Evolutionary conservation across 2,797 vertebrate species (phyloP), one percentile per base, ranked within the genome.

Genomic region (Acanthopagrus latus): DNA sequence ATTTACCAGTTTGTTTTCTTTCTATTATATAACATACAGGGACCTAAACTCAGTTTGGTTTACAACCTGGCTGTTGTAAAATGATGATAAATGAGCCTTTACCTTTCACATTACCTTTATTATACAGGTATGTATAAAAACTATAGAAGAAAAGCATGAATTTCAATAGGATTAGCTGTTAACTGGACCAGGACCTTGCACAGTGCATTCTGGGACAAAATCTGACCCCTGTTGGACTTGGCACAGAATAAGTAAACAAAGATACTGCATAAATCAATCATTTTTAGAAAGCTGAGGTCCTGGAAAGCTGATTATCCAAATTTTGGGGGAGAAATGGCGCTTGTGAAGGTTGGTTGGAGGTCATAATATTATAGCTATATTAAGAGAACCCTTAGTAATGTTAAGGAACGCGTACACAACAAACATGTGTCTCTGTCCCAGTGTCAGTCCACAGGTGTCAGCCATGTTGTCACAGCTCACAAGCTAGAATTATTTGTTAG

Each of bases 181-280:
- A 21, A 55, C 33, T 21, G n/a, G 16, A 52, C 9, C 25, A 56
- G 17, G 12, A 16, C 14, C 8, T 48, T 52, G 16, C 23, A 20
- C 38, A 14, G 55, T 55, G 47, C 41, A 71, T 48, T 12, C 43
- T 76, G 80, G 58, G 68, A 74, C 25, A 62, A 2, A 6, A n/a
- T 46, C 11, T 41, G 43, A 12, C 13, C 3, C 18, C 44, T 33
- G 8, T 3, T 48, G 50, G 51, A 27, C 20, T 9, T 38, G 16
- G 27, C 14, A 21, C 6, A 5, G 16, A 52, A 10, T 12, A 51
- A 48, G 21, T 29, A 52, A 62, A 56, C 16, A 76, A 29, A 33
- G 4, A 50, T 10, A 64, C 16, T 58, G 44, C 18, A 25, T 51
- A 20, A 29, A 55, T 27, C 44, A 51, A 25, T 66, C 4, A 55